Percentiles rank a stretch among this genome's conserved stretches.
phyloP scores from a whole-genome alignment of 2,113 vertebrate genomes.

The Sapayoa aenigma region DNA sequence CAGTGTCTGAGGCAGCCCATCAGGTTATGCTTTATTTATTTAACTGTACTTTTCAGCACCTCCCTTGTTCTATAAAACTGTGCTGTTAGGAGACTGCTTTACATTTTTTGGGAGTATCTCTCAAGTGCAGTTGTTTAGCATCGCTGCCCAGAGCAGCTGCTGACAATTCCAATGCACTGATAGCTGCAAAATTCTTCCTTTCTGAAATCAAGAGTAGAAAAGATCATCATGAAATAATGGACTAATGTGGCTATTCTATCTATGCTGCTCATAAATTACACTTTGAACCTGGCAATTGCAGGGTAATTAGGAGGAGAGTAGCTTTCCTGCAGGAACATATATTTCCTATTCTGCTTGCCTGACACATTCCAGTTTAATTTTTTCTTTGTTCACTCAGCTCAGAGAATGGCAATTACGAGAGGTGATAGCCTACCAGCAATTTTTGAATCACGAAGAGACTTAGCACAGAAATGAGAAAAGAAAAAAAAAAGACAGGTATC shows the following conservation, averaged over 20 bases:
- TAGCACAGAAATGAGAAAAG: not conserved
- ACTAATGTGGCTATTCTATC: slow-evolving; percentile 43
- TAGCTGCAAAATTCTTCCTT: not conserved
- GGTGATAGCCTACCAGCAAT: slow-evolving; percentile 40
- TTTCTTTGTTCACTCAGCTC: slow-evolving; percentile 56
- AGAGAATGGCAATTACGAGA: slow-evolving; percentile 23
- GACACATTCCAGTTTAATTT: slow-evolving; percentile 56
- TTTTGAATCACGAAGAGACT: slow-evolving; percentile 50
- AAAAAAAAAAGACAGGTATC: slow-evolving; percentile 40
- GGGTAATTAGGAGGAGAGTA: slow-evolving; percentile 59
- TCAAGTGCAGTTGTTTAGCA: not conserved
- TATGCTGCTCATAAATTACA: slow-evolving; percentile 55
- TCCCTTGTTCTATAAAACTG: not conserved
- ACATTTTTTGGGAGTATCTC: not conserved
- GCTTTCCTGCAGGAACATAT: slow-evolving; percentile 47
- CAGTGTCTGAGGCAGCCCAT: not conserved
- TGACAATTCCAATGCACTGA: not conserved
- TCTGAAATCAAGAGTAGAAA: not conserved
- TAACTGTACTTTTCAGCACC: not conserved
- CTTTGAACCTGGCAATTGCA: slow-evolving; percentile 51
- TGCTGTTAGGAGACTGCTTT: not conserved
- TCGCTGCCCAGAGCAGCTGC: not conserved
- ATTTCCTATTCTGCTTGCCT: slow-evolving; percentile 54
- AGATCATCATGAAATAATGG: slow-evolving; percentile 39
- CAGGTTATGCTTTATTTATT: not conserved